phyloP scores from a whole-genome alignment of 2,888 invertebrate species.

The Esperia sulphurella region DNA sequence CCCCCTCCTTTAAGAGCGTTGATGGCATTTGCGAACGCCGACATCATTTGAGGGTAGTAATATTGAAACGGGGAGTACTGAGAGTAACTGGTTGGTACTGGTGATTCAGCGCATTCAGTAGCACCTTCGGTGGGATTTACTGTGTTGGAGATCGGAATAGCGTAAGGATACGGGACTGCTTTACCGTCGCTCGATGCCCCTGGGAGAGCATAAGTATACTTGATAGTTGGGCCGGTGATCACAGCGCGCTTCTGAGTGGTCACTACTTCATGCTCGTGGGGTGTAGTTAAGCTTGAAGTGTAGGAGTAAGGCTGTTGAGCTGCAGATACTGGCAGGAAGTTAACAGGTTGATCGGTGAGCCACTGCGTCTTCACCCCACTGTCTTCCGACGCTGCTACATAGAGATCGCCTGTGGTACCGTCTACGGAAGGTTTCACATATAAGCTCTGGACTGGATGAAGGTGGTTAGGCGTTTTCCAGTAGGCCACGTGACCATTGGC shows the following conservation, averaged over 20 bases:
- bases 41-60: constrained; percentile 63
- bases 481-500: constrained; percentile 33
- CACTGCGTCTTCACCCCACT: constrained; percentile 58
- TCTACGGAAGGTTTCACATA: constrained; percentile 65
- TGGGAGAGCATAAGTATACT: constrained; percentile 52
- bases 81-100: constrained; percentile 21
- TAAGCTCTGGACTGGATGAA: constrained; percentile 65
- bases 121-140: constrained; percentile 27
- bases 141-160: constrained; percentile 27
- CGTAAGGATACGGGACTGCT: constrained; percentile 39
- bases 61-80: constrained; percentile 52
- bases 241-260: constrained; percentile 49
- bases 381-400: constrained; percentile 69
- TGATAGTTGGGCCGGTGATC: constrained; percentile 38
- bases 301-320: constrained; percentile 31
- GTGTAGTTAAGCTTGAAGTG: constrained; percentile 24
- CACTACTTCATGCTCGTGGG: constrained; percentile 36
- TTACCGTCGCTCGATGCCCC: constrained; percentile 29
- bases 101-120: constrained; percentile 26
- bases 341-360: constrained; percentile 62
- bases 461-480: constrained; percentile 38
- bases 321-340: constrained; percentile 42
- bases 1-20: constrained; percentile 47
- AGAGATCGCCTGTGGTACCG: constrained; percentile 65
- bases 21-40: constrained; percentile 53